These are phyloP conservation scores for Leptinotarsa defecta DNA, from an alignment of 1,140 invertebrate genomes.

Conservation along the genomic window DNA sequence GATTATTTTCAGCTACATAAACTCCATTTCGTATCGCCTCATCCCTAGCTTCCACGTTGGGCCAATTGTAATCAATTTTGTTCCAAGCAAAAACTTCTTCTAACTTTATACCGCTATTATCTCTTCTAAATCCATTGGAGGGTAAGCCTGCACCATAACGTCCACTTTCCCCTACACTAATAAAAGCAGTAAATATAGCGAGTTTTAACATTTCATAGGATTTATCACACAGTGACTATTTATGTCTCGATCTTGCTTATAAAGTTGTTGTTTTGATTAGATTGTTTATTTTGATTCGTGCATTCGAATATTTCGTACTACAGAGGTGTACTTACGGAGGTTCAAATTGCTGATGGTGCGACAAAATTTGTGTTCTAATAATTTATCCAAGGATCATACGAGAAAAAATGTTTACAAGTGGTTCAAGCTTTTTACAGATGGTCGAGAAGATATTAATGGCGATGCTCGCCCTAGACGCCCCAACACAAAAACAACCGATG, in stretches of 20 bases:
- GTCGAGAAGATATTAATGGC: too few relatives aligned
- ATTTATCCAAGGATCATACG: too few relatives aligned
- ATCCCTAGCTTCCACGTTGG: constrained; percentile 63
- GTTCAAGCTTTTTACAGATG: too few relatives aligned
- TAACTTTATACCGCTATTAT: constrained; percentile 43
- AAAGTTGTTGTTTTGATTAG: background rate
- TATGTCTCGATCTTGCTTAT: background rate
- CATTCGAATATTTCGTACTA: too few relatives aligned
- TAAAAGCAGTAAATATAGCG: background rate
- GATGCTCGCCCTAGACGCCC: too few relatives aligned
- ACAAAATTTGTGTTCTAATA: too few relatives aligned
- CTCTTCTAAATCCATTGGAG: background rate
- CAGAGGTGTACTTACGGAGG: too few relatives aligned
- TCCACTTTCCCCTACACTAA: background rate
- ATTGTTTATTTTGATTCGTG: too few relatives aligned
- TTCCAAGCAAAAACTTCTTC: constrained; percentile 71
- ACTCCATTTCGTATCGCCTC: constrained; percentile 64
- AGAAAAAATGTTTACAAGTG: too few relatives aligned
- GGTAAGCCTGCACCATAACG: background rate
- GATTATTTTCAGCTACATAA: constrained; percentile 71
- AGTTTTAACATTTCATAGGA: background rate
- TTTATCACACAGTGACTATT: background rate
- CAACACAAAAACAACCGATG: too few relatives aligned
- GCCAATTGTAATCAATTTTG: constrained; percentile 71
- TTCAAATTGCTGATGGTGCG: too few relatives aligned